phyloP scores from a whole-genome alignment of 2,888 invertebrate species.

The Ferrisia virgata region DNA sequence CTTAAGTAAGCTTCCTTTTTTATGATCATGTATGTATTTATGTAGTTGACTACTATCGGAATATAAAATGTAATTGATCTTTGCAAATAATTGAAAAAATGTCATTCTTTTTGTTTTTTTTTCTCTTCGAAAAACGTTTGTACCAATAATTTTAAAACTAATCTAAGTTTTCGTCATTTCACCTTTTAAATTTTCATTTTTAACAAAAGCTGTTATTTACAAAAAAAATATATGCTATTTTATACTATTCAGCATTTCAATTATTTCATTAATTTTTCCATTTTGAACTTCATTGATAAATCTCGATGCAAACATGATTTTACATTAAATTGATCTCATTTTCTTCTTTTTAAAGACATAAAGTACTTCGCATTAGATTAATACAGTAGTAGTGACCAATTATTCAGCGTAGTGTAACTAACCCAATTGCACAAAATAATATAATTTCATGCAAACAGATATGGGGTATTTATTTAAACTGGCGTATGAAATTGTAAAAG shows the following conservation, averaged over 20 bases:
- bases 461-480: neutral
- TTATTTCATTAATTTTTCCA: neutral
- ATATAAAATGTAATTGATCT: neutral
- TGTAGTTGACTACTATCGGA: neutral
- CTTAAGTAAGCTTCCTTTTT: conserved; percentile 2
- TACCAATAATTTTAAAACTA: conserved; percentile 7
- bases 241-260: neutral
- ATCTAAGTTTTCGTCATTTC: neutral
- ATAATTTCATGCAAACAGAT: neutral
- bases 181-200: neutral
- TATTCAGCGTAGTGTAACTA: neutral
- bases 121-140: conserved; percentile 20
- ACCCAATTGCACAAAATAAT: neutral
- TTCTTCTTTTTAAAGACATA: neutral
- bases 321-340: neutral
- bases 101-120: neutral
- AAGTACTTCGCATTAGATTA: neutral
- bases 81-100: neutral
- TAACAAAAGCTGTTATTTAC: neutral
- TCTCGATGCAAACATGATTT: neutral
- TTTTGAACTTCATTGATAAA: neutral
- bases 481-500: conserved; percentile 12
- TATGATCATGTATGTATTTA: conserved; percentile 11
- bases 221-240: neutral
- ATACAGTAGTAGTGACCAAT: neutral